Conservation (phyloP, 2,888 invertebrate genomes). For the Cyaniris semiargus region DNA sequence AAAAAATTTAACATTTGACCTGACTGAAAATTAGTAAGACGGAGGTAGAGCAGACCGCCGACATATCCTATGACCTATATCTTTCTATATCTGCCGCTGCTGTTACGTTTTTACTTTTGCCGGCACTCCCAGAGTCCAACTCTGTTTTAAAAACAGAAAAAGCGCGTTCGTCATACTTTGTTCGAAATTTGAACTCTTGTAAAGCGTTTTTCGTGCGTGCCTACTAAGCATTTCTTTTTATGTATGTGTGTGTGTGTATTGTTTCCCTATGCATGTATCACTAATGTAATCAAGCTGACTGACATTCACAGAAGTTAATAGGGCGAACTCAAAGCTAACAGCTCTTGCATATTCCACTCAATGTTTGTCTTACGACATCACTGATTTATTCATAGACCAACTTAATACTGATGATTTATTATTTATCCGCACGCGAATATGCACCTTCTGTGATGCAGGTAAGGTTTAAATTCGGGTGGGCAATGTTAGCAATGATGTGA, state of each 20-base stretch:
- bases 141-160: not conserved
- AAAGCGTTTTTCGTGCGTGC: not conserved
- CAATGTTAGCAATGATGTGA: slow-evolving; percentile 52
- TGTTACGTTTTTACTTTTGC: not conserved
- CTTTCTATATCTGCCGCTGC: not conserved
- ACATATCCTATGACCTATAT: too few species aligned
- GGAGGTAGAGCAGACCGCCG: not conserved
- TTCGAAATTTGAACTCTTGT: too few species aligned
- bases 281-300: slow-evolving; percentile 11
- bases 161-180: too few species aligned
- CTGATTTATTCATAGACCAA: slow-evolving; percentile 66
- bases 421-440: slow-evolving; percentile 44
- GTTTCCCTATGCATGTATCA: not conserved
- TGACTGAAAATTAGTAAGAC: not conserved
- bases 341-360: slow-evolving; percentile 55
- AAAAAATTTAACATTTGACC: not conserved
- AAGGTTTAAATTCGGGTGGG: slow-evolving; percentile 39
- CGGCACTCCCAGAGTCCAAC: not conserved
- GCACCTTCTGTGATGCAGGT: slow-evolving; percentile 49
- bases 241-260: not conserved
- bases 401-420: slow-evolving; percentile 51
- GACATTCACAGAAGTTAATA: slow-evolving; percentile 6
- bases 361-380: slow-evolving; percentile 59
- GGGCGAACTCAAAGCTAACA: slow-evolving; percentile 15
- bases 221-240: not conserved